Evolutionary conservation across 1,140 invertebrate genomes (phyloP).

Genomic region (Lithobius niger): DNA sequence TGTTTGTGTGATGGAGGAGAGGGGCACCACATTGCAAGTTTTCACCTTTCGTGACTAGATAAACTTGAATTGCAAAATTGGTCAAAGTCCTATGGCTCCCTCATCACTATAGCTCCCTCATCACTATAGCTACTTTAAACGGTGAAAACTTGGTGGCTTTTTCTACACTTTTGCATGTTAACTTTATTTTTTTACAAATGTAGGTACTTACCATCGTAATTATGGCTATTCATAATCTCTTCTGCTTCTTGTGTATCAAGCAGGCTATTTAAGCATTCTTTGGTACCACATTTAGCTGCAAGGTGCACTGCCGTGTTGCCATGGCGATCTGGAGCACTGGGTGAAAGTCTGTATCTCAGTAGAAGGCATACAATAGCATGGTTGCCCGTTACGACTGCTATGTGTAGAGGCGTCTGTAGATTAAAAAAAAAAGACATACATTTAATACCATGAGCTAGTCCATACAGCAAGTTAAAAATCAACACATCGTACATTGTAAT

Average conservation of each 20-base stretch:
- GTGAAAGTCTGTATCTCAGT: slow-evolving; percentile 1
- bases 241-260: neutral
- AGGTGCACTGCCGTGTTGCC: slow-evolving; percentile 24
- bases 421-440: neutral
- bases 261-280: neutral
- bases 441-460: no score
- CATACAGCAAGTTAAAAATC: no score
- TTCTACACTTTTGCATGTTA: neutral
- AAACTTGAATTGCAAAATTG: neutral
- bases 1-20: neutral
- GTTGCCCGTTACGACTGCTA: slow-evolving; percentile 8
- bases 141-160: neutral
- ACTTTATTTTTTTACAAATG: neutral
- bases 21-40: neutral
- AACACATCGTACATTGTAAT: no score
- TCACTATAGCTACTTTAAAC: neutral
- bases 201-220: slow-evolving; percentile 4
- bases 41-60: neutral
- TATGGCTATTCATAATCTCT: neutral
- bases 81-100: neutral
- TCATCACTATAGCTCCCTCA: neutral
- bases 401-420: slow-evolving; percentile 12
- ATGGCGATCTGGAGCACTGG: slow-evolving; percentile 7
- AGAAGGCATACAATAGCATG: slow-evolving; percentile 1
- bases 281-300: slow-evolving; percentile 17